Evolutionary conservation across 2,797 vertebrate genomes (phyloP), one percentile per base, ranked within the genome.

Genomic region (Siniperca obscura): DNA sequence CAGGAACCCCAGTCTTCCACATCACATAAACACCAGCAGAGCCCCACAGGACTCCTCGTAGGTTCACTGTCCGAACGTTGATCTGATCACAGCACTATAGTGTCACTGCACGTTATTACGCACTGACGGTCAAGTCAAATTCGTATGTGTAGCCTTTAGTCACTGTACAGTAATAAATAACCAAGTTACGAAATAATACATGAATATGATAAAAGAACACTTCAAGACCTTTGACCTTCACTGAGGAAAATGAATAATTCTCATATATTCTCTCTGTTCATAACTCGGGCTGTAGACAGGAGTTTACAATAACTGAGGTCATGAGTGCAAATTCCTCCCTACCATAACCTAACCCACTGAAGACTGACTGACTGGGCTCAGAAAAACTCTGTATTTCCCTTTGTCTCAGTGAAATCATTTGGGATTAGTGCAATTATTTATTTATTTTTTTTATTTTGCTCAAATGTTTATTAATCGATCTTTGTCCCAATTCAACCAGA

Each of bases 1-100:
- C 38, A 89, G 27, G 76, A 70, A 78, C 21, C 36, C 17, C 57
- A 13, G 10, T 21, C 30, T 1, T 14, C 6, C 34, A 46, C 53
- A 17, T 36, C 16, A 40, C 22, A 53, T 2, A 22, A 30, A 85
- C 25, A 64, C 46, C 70, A 79, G 64, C 55, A 77, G 16, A n/a
- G 6, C 0, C 1, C 6, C 16, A 4, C 42, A 38, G 4, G 57
- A 76, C 60, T 59, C 64, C 50, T 0, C 70, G 91, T 93, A 61
- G 21, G 89, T 86, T 82, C 11, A 70, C 60, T 59, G 25, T 36
- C 22, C 13, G 30, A 12, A 42, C 8, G 2, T 7, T 64, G 19
- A 11, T 16, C 48, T 60, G 22, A 67, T 30, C 22, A 19, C 17
- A 52, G n/a, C 8, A 17, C 22, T 8, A 13, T 2, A 44, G 11